Evolutionary conservation across 2,797 vertebrate genomes (phyloP), one percentile per base, ranked within the genome.

Genomic region (Sebastes steindachneri): DNA sequence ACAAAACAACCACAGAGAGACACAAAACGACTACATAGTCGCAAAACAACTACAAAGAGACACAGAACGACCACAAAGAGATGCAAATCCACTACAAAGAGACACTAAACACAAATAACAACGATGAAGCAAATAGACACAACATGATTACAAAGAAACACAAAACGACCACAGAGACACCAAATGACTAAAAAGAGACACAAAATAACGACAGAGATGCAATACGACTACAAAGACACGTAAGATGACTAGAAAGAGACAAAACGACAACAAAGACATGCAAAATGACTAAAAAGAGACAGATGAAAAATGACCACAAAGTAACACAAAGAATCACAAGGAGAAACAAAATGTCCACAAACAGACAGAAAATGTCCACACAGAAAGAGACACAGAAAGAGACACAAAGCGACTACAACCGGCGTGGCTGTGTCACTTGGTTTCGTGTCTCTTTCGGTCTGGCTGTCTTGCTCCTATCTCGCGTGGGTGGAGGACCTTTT

Each of bases 331-430:
- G 14, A 17, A 48, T 19, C 23, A 55, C n/a, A 21, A 54, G 8
- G 4, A 54, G 9, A 3, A 10, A 55, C 4, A 23, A 12, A 55
- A 48, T n/a, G 45, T 17, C 45, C 17, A 48, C 45, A 48, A 8
- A 48, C 45, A 48, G 0, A 48, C 17, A 48, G 45, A 48, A 48
- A 48, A 48, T 19, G 45, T 48, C 8, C 45, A 1, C 45, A 37
- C 35, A 37, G 35, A 48, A 19, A 28, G 26, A 23, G 23, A 25
- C 25, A 25, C 25, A 28, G 25, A 25, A 25, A 45, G 15, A 15
- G 15, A 48, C 45, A 48, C 45, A 19, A 7, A 48, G 0, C 0
- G 3, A 48, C 45, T 8, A 19, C 15, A 48, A 0, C 1, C 17
- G 5, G 1, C 14, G 37, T 41, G 14, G 37, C 9, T 5, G 0